Conservation (phyloP, 2,113 vertebrate genomes). For the Prochilodus magdalenae region DNA sequence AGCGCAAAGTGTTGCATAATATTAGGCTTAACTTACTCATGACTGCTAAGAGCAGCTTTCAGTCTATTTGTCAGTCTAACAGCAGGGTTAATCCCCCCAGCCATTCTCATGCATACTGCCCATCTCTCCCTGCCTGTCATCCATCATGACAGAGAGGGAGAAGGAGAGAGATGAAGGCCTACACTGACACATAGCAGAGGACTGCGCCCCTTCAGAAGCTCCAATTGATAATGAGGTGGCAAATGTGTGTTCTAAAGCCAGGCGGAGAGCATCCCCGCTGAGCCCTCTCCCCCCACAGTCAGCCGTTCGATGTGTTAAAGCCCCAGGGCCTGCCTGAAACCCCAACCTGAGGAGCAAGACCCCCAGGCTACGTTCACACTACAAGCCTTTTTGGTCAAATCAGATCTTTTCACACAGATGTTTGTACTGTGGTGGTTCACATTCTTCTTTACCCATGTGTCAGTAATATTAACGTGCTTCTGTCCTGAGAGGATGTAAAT, state of each 20-base stretch:
- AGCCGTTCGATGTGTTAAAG: slow-evolving; percentile 66
- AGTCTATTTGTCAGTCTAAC: slow-evolving; percentile 45
- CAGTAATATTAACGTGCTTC: neutral
- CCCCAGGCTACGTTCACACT: slow-evolving; percentile 15
- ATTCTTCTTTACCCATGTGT: neutral
- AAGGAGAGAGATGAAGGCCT: slow-evolving; percentile 55
- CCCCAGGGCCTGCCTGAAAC: slow-evolving; percentile 59
- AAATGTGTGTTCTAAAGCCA: slow-evolving; percentile 79
- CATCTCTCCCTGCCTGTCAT: slow-evolving; percentile 46
- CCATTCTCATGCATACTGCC: slow-evolving; percentile 47
- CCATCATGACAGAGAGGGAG: slow-evolving; percentile 40
- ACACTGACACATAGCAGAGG: slow-evolving; percentile 62
- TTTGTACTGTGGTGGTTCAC: neutral
- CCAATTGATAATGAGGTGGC: slow-evolving; percentile 80
- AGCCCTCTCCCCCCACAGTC: slow-evolving; percentile 60
- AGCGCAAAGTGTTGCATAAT: slow-evolving; percentile 20
- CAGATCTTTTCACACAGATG: too few relatives aligned
- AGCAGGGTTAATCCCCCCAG: slow-evolving; percentile 46
- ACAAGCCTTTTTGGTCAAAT: neutral
- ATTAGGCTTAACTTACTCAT: slow-evolving; percentile 39
- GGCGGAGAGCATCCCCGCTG: slow-evolving; percentile 74
- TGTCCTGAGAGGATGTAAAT: too few relatives aligned
- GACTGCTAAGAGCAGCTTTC: slow-evolving; percentile 43
- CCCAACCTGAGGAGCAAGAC: slow-evolving; percentile 47
- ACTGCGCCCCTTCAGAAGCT: slow-evolving; percentile 63